phyloP scores from a whole-genome alignment of 2,797 vertebrate genomes.

The Catamblyrhynchus diadema region DNA sequence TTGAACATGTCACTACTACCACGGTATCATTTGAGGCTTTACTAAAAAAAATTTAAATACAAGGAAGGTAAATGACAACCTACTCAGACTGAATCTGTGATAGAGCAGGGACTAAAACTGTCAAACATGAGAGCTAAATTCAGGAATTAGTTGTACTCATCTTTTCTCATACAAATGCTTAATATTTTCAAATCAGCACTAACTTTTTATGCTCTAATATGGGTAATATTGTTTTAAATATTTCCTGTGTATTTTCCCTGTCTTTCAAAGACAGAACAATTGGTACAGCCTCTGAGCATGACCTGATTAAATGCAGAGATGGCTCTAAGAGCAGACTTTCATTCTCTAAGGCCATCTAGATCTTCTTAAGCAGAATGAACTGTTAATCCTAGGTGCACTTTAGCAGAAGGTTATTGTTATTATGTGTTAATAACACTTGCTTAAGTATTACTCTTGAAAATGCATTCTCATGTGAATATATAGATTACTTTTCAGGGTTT shows the following conservation, averaged over 20 bases:
- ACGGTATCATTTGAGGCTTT: neutral
- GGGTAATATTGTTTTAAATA: neutral
- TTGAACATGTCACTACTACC: neutral
- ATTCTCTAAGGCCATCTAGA: neutral
- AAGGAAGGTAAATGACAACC: neutral
- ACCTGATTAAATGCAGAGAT: neutral
- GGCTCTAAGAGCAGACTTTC: neutral
- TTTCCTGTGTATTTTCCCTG: neutral
- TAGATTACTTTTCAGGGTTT: neutral
- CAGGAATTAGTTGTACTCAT: neutral
- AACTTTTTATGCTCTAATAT: neutral
- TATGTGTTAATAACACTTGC: neutral
- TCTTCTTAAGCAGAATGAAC: conserved; percentile 40
- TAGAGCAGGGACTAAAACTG: neutral
- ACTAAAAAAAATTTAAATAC: neutral
- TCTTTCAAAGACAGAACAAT: neutral
- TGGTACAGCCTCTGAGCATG: neutral
- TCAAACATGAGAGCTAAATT: neutral
- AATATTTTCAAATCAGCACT: neutral
- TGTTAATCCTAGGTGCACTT: conserved; percentile 30
- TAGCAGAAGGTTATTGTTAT: conserved; percentile 14
- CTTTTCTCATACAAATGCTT: neutral
- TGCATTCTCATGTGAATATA: neutral
- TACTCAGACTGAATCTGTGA: neutral
- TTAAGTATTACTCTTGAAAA: neutral